A percentile compares a stretch with the other conserved stretches of the same genome.
Conservation (phyloP, 1,140 invertebrate genomes). For the Eueides isabella region DNA sequence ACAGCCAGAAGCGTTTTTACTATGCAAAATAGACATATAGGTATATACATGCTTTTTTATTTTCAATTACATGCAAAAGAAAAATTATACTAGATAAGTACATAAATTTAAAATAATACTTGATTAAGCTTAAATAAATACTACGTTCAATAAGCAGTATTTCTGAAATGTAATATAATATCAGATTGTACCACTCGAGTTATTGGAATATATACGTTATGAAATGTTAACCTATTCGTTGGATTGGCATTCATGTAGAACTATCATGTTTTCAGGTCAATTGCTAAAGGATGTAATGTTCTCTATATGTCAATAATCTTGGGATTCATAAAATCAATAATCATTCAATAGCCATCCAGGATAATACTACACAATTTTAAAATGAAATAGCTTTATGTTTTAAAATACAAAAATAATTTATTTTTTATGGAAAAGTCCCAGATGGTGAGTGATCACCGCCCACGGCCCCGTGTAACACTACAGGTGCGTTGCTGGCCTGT, state of each 20-base stretch:
- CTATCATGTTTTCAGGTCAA: constrained; percentile 19
- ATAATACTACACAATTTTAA: no score
- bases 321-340: background rate
- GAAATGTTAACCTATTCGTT: constrained; percentile 12
- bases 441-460: no score
- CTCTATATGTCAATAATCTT: background rate
- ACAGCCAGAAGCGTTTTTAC: no score
- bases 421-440: no score
- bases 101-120: background rate
- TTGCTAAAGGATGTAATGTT: background rate
- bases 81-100: no score
- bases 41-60: no score
- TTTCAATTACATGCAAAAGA: no score
- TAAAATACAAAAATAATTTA: no score
- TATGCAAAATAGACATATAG: no score
- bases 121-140: background rate
- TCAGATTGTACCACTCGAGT: background rate
- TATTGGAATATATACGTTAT: background rate
- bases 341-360: background rate
- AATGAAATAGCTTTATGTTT: no score
- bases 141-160: background rate
- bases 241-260: constrained; percentile 16
- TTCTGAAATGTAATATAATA: background rate
- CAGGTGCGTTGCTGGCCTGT: no score
- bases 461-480: no score